Evolutionary conservation across 2,888 invertebrate species (phyloP).

Genomic region (Gasteruption jaculator): DNA sequence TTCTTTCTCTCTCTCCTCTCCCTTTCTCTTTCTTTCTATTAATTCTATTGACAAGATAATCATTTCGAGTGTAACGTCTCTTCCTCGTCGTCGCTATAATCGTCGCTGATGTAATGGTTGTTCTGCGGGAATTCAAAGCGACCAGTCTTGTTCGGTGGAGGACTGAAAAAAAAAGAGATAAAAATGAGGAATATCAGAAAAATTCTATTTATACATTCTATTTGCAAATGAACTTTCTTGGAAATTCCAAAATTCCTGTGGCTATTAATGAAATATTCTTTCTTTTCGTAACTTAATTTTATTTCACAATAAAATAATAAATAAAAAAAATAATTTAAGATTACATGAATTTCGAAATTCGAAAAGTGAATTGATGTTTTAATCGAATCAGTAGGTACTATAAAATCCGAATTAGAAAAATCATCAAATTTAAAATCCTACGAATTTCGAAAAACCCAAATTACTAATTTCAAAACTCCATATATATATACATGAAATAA

Average conservation of each 20-base stretch:
- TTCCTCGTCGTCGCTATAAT: constrained; percentile 49
- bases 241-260: too few relatives aligned
- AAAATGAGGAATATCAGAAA: too few relatives aligned
- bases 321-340: background rate
- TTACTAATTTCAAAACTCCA: background rate
- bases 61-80: constrained; percentile 41
- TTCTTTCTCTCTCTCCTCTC: too few relatives aligned
- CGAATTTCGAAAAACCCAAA: background rate
- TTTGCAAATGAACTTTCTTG: too few relatives aligned
- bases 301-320: background rate
- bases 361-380: too few relatives aligned
- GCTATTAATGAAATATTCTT: too few relatives aligned
- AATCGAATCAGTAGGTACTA: background rate
- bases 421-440: constrained; percentile 11
- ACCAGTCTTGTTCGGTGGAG: constrained; percentile 52
- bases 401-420: constrained; percentile 15
- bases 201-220: too few relatives aligned
- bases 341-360: too few relatives aligned
- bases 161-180: constrained; percentile 42
- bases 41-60: too few relatives aligned
- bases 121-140: constrained; percentile 46
- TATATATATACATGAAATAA: too few relatives aligned
- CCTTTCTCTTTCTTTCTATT: too few relatives aligned
- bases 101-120: constrained; percentile 46
- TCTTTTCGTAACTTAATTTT: constrained; percentile 5